phyloP scores from a whole-genome alignment of 2,113 vertebrate species.

The Galemys pyrenaicus region DNA sequence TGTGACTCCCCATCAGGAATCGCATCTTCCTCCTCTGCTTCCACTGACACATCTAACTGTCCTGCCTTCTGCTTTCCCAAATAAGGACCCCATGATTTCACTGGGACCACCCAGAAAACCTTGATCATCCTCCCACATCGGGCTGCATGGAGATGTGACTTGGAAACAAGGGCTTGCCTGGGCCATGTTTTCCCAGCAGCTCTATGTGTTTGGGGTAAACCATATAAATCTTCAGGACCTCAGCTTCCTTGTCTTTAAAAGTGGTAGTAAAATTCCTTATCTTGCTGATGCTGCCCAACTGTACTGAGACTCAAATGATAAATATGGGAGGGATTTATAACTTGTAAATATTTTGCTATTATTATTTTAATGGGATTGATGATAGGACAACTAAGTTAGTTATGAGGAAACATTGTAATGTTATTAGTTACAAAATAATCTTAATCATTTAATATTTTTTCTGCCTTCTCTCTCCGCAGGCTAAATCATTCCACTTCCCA shows the following conservation, averaged over 20 bases:
- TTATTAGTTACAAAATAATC: slow-evolving; percentile 7
- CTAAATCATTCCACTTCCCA: neutral
- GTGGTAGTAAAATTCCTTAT: neutral
- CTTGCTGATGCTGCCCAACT: neutral
- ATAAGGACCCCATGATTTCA: neutral
- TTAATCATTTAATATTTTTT: neutral
- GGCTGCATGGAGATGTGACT: neutral
- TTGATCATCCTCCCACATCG: neutral
- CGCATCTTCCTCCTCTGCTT: neutral
- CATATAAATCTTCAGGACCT: neutral
- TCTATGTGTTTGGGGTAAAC: neutral
- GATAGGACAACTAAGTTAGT: neutral
- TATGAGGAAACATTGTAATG: neutral
- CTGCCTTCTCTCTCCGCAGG: neutral
- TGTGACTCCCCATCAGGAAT: neutral
- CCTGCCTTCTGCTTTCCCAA: neutral
- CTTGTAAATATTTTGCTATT: neutral
- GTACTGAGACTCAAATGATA: neutral
- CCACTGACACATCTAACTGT: neutral
- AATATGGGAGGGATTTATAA: neutral
- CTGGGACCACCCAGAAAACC: neutral
- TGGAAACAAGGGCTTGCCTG: neutral
- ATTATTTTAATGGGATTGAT: neutral
- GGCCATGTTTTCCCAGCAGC: neutral
- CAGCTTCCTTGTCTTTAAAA: neutral